Conservation (phyloP, 2,888 invertebrate genomes). For the Drosophila atripex region DNA sequence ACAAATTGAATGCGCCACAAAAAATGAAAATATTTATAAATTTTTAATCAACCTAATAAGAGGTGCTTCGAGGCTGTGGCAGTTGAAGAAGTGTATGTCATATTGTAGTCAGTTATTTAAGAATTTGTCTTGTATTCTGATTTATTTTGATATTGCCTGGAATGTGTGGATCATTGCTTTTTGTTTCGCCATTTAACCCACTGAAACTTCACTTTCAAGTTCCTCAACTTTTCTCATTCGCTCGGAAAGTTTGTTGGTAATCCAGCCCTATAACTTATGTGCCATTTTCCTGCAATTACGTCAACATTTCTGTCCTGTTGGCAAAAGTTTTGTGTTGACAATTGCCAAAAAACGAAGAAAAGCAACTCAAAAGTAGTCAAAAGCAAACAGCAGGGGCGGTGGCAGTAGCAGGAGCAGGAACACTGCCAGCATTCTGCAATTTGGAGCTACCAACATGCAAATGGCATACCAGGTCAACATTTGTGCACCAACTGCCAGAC, state of each 20-base stretch:
- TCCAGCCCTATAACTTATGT: slow-evolving; percentile 47
- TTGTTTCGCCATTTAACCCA: slow-evolving; percentile 23
- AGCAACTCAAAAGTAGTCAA: slow-evolving; percentile 5
- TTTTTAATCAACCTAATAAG: slow-evolving; percentile 13
- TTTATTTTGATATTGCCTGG: background rate
- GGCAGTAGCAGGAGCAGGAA: slow-evolving; percentile 1
- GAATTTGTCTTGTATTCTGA: background rate
- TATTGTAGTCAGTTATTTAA: background rate
- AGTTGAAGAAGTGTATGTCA: background rate
- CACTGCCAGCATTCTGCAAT: slow-evolving; percentile 42
- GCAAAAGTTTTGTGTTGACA: slow-evolving; percentile 71
- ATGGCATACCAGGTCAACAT: slow-evolving; percentile 77
- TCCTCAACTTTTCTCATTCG: slow-evolving; percentile 44
- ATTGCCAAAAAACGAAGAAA: slow-evolving; percentile 59
- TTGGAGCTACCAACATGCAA: slow-evolving; percentile 72
- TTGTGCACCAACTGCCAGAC: slow-evolving; percentile 28
- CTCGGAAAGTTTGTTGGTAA: slow-evolving; percentile 19
- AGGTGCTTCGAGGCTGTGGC: background rate
- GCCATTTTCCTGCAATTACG: slow-evolving; percentile 72
- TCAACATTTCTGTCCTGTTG: slow-evolving; percentile 56
- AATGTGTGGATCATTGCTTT: slow-evolving; percentile 9
- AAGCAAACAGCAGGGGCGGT: slow-evolving; percentile 45
- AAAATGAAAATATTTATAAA: slow-evolving; percentile 39
- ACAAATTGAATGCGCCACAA: slow-evolving; percentile 66
- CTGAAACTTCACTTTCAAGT: slow-evolving; percentile 26